Percentiles rank a stretch among this genome's conserved stretches.
These are phyloP conservation scores for Andrena bucephala DNA, from an alignment of 2,888 invertebrate species.

Conservation along the genomic window DNA sequence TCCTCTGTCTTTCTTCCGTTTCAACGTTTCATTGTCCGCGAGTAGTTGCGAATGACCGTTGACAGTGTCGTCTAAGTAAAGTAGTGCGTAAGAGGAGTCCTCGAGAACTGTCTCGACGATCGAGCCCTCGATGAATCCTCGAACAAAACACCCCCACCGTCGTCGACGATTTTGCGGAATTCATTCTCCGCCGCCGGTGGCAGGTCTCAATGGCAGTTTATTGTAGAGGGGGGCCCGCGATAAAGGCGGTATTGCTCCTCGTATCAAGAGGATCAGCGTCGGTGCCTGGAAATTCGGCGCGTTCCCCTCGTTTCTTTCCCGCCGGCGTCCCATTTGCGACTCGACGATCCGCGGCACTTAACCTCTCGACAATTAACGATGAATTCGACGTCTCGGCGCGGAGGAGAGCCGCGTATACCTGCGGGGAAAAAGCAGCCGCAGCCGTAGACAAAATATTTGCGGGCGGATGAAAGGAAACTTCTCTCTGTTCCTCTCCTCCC, in stretches of 20 bases:
- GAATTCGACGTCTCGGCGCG: constrained; percentile 43
- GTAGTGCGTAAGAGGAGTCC: neutral
- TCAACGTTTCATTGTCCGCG: neutral
- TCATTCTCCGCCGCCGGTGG: neutral
- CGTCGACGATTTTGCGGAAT: constrained; percentile 23
- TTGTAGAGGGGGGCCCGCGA: constrained; percentile 9
- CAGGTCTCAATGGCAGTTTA: constrained; percentile 19
- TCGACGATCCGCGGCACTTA: constrained; percentile 42
- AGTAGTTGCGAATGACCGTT: neutral
- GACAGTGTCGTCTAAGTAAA: too few species aligned
- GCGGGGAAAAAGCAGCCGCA: constrained; percentile 27
- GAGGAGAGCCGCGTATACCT: neutral
- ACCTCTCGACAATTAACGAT: constrained; percentile 64
- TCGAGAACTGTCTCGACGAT: neutral
- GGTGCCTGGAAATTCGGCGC: constrained; percentile 28
- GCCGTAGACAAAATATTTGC: constrained; percentile 59
- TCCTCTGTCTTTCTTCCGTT: neutral
- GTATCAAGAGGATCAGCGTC: constrained; percentile 15
- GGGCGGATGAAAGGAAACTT: constrained; percentile 40
- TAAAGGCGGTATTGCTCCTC: constrained; percentile 21
- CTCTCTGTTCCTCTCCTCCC: constrained; percentile 15
- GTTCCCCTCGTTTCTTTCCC: constrained; percentile 10
- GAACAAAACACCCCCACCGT: neutral
- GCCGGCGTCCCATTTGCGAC: constrained; percentile 32
- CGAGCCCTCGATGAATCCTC: neutral